phyloP scores from a whole-genome alignment of 1,140 invertebrate genomes.

The Orchesella cincta region DNA sequence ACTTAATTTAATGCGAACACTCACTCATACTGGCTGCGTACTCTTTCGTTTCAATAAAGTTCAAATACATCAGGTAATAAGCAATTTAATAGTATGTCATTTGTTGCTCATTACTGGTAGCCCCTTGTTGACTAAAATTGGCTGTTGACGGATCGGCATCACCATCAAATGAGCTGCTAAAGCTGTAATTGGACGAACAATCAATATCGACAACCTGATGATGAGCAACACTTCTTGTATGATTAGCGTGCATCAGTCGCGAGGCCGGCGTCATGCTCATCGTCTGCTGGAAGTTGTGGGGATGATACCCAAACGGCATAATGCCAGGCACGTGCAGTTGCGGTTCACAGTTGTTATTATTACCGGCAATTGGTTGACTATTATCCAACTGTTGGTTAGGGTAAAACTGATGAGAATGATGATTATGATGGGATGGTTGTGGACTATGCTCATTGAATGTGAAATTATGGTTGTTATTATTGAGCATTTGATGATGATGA shows the following conservation, averaged over 20 bases:
- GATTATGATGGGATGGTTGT: background rate
- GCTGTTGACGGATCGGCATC: background rate
- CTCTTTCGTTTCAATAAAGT: too few species aligned
- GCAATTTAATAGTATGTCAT: background rate
- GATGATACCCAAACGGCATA: background rate
- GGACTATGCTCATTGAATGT: background rate
- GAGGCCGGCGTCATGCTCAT: background rate
- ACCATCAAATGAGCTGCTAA: slow-evolving; percentile 11
- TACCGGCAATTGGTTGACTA: background rate
- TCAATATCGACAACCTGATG: background rate
- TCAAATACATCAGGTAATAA: too few species aligned
- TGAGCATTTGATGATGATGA: background rate
- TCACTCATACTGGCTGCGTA: too few species aligned
- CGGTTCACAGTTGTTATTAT: background rate
- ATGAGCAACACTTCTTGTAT: background rate
- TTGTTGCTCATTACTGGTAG: background rate
- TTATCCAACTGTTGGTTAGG: background rate
- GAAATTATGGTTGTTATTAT: background rate
- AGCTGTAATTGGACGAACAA: slow-evolving; percentile 22
- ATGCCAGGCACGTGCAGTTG: slow-evolving; percentile 3
- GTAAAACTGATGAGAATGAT: background rate
- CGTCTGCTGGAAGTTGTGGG: background rate
- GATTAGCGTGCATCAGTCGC: background rate
- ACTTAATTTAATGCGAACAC: too few species aligned
- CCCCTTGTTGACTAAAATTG: background rate